Evolutionary conservation across 2,888 invertebrate genomes (phyloP), one percentile per base, ranked within the genome.

Genomic region (Tuta absoluta): DNA sequence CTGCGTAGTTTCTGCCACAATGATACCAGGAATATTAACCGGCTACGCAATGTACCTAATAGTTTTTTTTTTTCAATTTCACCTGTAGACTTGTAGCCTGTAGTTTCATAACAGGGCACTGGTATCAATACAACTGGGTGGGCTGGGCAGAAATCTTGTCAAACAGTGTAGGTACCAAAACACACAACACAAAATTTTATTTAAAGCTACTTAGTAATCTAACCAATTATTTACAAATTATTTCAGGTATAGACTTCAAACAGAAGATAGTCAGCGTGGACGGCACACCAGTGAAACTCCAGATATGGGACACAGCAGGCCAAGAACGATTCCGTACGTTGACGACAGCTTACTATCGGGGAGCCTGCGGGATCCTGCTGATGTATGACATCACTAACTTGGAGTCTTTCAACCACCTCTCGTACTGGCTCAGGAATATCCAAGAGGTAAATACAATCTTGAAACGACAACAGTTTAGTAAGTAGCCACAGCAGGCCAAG

Each of bases 351-450:
- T 97, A 97, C 86, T 97, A 97, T 85, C 92, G 97, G 58, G 97
- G 97, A 4, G 97, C 97, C 14, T 97, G 97, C 97, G 98, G 98
- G 62, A 97, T 98, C 74, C 93, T 97, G 58, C 93, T 98, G 23
- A 96, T 98, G 94, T 98, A 98, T 82, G 98, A 98, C 84, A 96
- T 97, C 72, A 97, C 97, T 49, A 96, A 96, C 85, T 89, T 96
- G 77, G 96, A 96, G 78, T 97, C 97, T n/a, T 98, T 97, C 84
- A 96, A 97, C 82, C 96, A 97, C 86, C 92, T 98, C 71, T 95
- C 96, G 10, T 97, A 97, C 81, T 98, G 98, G 98, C 92, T 98
- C 68, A 93, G 96, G 82, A 97, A 97, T 87, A 97, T 98, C 73
- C 96, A 97, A 91, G 96, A 96, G 93, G 97, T 96, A 51, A 51